phyloP scores from a whole-genome alignment of 2,113 vertebrate genomes.

The Istiophorus platypterus region DNA sequence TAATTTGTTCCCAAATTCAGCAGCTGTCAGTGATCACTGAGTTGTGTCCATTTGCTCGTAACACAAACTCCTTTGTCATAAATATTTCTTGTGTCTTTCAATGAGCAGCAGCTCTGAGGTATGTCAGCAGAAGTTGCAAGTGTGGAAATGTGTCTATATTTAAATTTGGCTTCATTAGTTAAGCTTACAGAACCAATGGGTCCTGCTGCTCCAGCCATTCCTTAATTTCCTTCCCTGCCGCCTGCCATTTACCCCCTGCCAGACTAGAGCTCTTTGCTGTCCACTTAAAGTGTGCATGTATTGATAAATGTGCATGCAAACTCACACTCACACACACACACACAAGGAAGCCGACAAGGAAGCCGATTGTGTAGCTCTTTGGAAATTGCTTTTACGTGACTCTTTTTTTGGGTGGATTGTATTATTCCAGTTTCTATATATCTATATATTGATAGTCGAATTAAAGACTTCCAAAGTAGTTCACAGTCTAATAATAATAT shows the following conservation, averaged over 20 bases:
- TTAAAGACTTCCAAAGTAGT: background rate
- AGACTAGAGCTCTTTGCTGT: slow-evolving; percentile 30
- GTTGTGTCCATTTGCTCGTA: background rate
- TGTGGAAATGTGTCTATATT: slow-evolving; percentile 8
- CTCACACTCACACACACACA: background rate
- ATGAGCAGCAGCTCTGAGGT: background rate
- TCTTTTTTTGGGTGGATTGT: background rate
- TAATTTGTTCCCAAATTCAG: background rate
- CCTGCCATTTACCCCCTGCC: slow-evolving; percentile 40
- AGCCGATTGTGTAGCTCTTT: background rate
- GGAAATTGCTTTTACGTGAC: background rate
- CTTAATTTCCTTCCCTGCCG: slow-evolving; percentile 33
- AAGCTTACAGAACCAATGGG: slow-evolving; percentile 8
- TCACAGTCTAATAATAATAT: background rate
- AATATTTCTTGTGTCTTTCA: background rate
- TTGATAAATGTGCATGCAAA: background rate
- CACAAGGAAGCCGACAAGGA: background rate
- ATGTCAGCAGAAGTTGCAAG: background rate
- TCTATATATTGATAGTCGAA: background rate
- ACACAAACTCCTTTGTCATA: background rate
- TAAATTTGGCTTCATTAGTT: slow-evolving; percentile 24
- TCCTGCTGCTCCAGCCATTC: slow-evolving; percentile 5
- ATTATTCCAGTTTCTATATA: background rate
- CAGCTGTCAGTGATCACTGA: background rate
- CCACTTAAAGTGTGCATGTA: slow-evolving; percentile 17